These are phyloP conservation scores for Adela reaumurella DNA, from an alignment of 2,888 invertebrate genomes.

Conservation along the genomic window DNA sequence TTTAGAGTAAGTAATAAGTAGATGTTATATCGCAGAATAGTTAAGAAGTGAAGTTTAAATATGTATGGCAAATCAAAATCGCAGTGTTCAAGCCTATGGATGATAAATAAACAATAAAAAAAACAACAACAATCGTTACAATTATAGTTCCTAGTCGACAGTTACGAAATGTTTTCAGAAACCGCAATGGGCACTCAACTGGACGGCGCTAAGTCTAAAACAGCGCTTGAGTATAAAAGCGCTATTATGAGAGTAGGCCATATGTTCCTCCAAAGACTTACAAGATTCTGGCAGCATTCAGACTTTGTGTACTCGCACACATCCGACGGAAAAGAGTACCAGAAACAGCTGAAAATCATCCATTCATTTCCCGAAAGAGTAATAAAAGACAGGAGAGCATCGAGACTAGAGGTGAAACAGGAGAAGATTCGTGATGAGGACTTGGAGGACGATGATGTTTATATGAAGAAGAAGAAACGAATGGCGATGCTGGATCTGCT, in stretches of 20 bases:
- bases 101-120: too few species aligned
- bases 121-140: too few species aligned
- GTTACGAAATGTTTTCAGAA: too few species aligned
- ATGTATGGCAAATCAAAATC: too few species aligned
- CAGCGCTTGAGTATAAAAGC: constrained; percentile 41
- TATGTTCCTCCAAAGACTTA: constrained; percentile 22
- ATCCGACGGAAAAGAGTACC: constrained; percentile 41
- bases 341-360: constrained; percentile 35
- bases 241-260: constrained; percentile 40
- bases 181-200: constrained; percentile 63
- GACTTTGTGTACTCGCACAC: constrained; percentile 46
- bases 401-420: neutral
- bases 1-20: too few species aligned
- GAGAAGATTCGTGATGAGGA: neutral
- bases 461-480: constrained; percentile 46
- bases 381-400: constrained; percentile 38
- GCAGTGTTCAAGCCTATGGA: too few species aligned
- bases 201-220: constrained; percentile 29
- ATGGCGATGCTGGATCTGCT: constrained; percentile 65
- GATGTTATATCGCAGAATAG: too few species aligned
- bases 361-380: constrained; percentile 54
- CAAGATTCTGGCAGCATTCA: constrained; percentile 54
- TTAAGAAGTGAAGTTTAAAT: too few species aligned
- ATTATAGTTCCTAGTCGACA: too few species aligned
- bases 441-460: constrained; percentile 11